These are phyloP conservation scores for Passerina amoena DNA, from an alignment of 2,113 vertebrate species.

Conservation along the genomic window DNA sequence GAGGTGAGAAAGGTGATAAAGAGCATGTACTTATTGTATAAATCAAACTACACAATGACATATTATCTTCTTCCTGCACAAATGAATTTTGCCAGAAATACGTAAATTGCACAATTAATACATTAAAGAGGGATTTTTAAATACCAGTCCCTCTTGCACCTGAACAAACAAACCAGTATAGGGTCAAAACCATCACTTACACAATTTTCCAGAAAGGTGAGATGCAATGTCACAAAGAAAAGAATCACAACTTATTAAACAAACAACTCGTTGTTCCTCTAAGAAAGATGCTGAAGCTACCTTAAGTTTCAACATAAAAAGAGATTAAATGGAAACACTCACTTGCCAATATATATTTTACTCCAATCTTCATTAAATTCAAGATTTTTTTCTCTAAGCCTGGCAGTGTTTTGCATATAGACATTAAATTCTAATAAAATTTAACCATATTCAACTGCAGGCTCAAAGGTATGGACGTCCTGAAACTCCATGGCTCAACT, in stretches of 20 bases:
- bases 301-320: not conserved
- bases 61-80: not conserved
- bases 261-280: not conserved
- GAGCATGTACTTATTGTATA: not conserved
- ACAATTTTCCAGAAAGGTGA: not conserved
- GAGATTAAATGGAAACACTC: not conserved
- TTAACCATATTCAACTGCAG: not conserved
- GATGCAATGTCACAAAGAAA: not conserved
- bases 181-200: not conserved
- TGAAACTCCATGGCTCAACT: not conserved
- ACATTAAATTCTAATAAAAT: not conserved
- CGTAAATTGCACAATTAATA: not conserved
- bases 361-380: not conserved
- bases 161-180: not conserved
- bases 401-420: not conserved
- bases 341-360: not conserved
- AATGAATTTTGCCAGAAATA: not conserved
- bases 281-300: not conserved
- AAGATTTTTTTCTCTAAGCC: not conserved
- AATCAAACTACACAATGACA: not conserved
- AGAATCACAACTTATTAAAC: not conserved
- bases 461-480: not conserved
- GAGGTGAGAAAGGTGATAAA: not conserved
- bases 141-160: not conserved
- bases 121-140: not conserved